Evolutionary conservation across 2,797 vertebrate species (phyloP).

Genomic region (Ibycter americanus): DNA sequence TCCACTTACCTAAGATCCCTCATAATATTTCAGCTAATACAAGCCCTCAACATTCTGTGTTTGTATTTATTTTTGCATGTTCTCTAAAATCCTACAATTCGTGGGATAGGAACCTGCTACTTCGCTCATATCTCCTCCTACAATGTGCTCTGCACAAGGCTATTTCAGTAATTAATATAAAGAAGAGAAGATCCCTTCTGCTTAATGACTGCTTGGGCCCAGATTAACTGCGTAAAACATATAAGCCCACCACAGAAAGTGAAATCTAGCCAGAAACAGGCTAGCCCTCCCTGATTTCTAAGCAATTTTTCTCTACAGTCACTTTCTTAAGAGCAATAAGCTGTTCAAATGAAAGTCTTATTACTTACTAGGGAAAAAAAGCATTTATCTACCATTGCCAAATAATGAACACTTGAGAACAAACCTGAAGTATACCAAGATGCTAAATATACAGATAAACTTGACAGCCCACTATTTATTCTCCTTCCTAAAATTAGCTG

Average conservation of each 20-base stretch:
- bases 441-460: slow-evolving; percentile 23
- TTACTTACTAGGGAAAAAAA: background rate
- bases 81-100: background rate
- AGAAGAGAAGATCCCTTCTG: background rate
- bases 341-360: background rate
- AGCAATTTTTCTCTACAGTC: background rate
- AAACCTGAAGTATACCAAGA: background rate
- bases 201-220: background rate
- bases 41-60: background rate
- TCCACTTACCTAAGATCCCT: background rate
- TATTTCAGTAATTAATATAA: slow-evolving; percentile 22
- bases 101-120: background rate
- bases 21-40: background rate
- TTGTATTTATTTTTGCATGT: background rate
- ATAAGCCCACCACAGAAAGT: background rate
- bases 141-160: background rate
- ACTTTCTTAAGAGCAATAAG: background rate
- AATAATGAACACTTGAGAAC: background rate
- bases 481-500: background rate
- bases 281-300: background rate
- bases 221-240: background rate
- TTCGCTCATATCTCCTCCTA: background rate
- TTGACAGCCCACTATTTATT: background rate
- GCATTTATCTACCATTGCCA: background rate
- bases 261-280: background rate